Conservation (phyloP, 2,113 vertebrate species). For the Gavialis gangeticus region DNA sequence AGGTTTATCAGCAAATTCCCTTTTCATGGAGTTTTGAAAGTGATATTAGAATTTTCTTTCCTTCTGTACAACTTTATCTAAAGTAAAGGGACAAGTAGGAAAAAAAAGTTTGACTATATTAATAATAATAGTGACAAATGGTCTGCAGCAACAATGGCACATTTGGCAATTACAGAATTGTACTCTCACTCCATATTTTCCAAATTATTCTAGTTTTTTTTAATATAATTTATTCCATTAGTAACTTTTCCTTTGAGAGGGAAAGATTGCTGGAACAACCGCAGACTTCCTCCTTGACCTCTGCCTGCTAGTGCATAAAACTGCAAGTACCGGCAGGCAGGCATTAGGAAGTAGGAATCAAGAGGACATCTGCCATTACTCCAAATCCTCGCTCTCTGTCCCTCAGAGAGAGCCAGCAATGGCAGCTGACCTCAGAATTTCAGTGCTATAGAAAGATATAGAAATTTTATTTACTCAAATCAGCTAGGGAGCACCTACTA, state of each 20-base stretch:
- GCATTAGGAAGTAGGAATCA: neutral
- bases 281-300: neutral
- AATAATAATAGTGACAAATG: neutral
- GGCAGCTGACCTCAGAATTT: neutral
- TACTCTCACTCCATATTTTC: neutral
- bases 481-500: neutral
- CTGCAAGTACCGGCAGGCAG: neutral
- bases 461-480: neutral
- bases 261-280: neutral
- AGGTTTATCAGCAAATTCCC: neutral
- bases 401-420: neutral
- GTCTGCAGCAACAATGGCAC: neutral
- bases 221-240: neutral
- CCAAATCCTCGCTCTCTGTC: neutral
- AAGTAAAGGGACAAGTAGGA: neutral
- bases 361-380: neutral
- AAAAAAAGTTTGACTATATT: neutral
- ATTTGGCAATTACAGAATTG: neutral
- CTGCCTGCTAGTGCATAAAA: neutral
- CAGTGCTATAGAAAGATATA: neutral
- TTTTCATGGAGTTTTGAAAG: neutral
- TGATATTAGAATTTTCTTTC: neutral
- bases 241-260: neutral
- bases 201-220: neutral
- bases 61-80: neutral